Evolutionary conservation across 1,140 invertebrate species (phyloP).

Genomic region (Drosophila pseudoobscura): DNA sequence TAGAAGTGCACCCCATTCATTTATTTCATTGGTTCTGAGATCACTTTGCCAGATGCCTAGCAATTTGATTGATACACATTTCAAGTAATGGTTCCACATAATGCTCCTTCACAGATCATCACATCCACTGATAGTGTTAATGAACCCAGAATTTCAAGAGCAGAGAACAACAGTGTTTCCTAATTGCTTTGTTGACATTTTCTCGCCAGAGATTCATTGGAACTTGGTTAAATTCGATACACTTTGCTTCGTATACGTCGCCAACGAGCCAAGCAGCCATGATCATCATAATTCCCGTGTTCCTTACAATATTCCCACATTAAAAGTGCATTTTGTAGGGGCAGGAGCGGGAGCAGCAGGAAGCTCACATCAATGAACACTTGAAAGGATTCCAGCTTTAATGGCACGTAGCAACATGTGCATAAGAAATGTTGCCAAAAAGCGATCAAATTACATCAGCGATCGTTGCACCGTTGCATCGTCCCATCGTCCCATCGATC

Average conservation of each 20-base stretch:
- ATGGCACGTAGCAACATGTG: conserved; percentile 64
- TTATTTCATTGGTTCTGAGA: background rate
- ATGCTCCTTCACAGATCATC: conserved; percentile 20
- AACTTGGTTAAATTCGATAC: conserved; percentile 37
- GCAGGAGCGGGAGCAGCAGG: conserved; percentile 45
- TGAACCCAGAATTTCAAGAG: conserved; percentile 23
- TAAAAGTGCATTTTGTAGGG: conserved; percentile 44
- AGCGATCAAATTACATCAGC: conserved; percentile 59
- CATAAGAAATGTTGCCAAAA: conserved; percentile 57
- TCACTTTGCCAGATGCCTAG: background rate
- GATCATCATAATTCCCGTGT: conserved; percentile 33
- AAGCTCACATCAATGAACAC: conserved; percentile 78
- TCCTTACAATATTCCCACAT: conserved; percentile 74
- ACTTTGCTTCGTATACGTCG: conserved; percentile 16
- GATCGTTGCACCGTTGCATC: conserved; percentile 2
- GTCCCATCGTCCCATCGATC: too few species aligned
- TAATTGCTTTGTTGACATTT: conserved; percentile 31
- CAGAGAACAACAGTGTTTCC: conserved; percentile 9
- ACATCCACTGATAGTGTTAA: conserved; percentile 17
- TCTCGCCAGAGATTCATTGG: conserved; percentile 18
- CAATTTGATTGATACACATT: conserved; percentile 6
- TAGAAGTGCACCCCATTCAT: background rate
- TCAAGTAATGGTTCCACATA: conserved; percentile 15
- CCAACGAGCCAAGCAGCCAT: background rate
- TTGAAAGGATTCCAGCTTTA: conserved; percentile 66